A percentile compares a stretch with the other conserved stretches of the same genome.
These are phyloP conservation scores for Ceratoteleas bidentatus DNA, from an alignment of 1,140 invertebrate species.

Conservation along the genomic window DNA sequence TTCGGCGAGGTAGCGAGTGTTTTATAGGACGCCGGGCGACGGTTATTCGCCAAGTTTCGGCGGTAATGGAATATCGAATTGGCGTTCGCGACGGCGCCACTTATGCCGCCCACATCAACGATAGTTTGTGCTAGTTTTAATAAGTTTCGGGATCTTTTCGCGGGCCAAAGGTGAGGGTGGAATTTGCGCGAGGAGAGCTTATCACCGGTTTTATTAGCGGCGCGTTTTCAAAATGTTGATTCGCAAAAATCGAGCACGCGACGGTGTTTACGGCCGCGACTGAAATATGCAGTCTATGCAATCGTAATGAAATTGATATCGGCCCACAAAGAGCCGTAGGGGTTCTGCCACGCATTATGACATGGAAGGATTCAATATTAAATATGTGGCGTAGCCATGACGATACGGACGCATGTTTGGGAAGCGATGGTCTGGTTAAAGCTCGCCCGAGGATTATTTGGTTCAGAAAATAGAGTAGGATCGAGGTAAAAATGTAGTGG, in stretches of 20 bases:
- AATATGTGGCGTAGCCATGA: slow-evolving; percentile 4
- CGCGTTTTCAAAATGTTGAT: slow-evolving; percentile 29
- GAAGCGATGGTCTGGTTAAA: no score
- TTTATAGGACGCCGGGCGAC: slow-evolving; percentile 28
- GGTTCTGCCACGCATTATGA: slow-evolving; percentile 22
- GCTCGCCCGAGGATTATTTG: no score
- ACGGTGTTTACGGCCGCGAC: slow-evolving; percentile 25
- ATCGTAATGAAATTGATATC: slow-evolving; percentile 47
- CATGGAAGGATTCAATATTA: slow-evolving; percentile 32
- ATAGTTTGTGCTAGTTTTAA: slow-evolving; percentile 75
- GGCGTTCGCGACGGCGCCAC: slow-evolving; percentile 27
- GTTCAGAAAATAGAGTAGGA: no score
- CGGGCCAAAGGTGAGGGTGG: slow-evolving; percentile 1
- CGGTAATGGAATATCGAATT: slow-evolving; percentile 54
- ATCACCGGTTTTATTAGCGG: slow-evolving; percentile 37
- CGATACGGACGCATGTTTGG: no score
- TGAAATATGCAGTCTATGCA: slow-evolving; percentile 35
- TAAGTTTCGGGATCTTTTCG: slow-evolving; percentile 63
- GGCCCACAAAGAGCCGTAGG: slow-evolving; percentile 8
- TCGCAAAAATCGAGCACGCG: slow-evolving; percentile 38
- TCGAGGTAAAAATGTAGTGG: no score
- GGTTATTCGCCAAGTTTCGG: slow-evolving; percentile 48
- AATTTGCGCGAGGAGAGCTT: slow-evolving; percentile 34
- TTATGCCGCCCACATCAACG: slow-evolving; percentile 61
- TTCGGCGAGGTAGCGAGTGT: slow-evolving; percentile 21